A percentile compares a stretch with the other conserved stretches of the same genome.
phyloP scores from a whole-genome alignment of 2,888 invertebrate genomes.

The Orgyia antiqua region DNA sequence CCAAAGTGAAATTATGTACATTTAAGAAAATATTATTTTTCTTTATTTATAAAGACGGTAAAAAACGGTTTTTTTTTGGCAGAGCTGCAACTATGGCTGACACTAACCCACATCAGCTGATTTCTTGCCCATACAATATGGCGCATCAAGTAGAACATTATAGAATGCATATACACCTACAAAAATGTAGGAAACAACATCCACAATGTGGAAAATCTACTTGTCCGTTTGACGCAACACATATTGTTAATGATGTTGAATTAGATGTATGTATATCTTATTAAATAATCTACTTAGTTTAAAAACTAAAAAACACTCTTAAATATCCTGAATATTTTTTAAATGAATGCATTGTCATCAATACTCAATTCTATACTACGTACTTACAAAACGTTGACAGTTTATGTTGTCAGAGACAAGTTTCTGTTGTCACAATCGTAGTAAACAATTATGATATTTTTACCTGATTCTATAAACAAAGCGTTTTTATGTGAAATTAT shows the following conservation, averaged over 20 bases:
- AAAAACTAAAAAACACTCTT: too few relatives aligned
- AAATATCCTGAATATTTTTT: too few relatives aligned
- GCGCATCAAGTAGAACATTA: conserved; percentile 73
- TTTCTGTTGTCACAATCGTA: too few relatives aligned
- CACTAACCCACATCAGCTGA: conserved; percentile 46
- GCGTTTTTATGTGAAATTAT: too few relatives aligned
- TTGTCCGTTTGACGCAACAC: conserved; percentile 78
- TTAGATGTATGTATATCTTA: conserved; percentile 50
- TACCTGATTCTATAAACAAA: too few relatives aligned
- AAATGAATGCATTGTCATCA: too few relatives aligned
- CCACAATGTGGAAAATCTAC: conserved; percentile 45
- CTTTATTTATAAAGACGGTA: not conserved
- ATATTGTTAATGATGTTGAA: conserved; percentile 73
- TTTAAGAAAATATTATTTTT: not conserved
- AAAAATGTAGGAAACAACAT: conserved; percentile 76
- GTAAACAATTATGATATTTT: too few relatives aligned
- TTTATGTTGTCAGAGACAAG: too few relatives aligned
- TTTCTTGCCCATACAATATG: conserved; percentile 77
- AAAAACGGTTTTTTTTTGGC: too few relatives aligned
- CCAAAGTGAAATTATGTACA: not conserved
- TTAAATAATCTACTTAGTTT: too few relatives aligned
- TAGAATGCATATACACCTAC: conserved; percentile 73
- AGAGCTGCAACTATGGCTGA: conserved; percentile 35
- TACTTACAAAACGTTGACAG: too few relatives aligned
- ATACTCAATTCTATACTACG: too few relatives aligned